A percentile compares a stretch with the other conserved stretches of the same genome.
phyloP scores from a whole-genome alignment of 2,888 invertebrate species.

The Epirrita christyi region DNA sequence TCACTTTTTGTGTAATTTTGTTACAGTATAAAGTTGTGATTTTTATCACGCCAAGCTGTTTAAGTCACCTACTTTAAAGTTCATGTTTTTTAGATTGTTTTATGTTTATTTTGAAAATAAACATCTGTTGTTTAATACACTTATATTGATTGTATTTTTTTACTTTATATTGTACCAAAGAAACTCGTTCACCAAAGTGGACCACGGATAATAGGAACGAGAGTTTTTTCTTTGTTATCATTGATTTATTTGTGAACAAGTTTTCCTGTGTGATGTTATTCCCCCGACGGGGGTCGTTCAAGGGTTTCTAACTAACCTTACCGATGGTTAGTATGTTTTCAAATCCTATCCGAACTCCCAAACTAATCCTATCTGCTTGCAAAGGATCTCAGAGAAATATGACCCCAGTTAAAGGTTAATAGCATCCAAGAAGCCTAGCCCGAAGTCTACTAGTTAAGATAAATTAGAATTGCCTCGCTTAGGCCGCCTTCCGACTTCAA shows the following conservation, averaged over 20 bases:
- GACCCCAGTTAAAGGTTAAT: constrained; percentile 22
- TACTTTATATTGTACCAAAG: not conserved
- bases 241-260: no score
- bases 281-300: no score
- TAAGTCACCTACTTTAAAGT: constrained; percentile 21
- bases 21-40: constrained; percentile 24
- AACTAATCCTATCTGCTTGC: constrained; percentile 6
- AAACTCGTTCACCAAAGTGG: not conserved
- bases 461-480: constrained; percentile 23
- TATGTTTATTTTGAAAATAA: not conserved
- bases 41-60: constrained; percentile 24
- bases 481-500: constrained; percentile 8
- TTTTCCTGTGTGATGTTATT: no score
- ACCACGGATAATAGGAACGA: not conserved
- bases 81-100: not conserved
- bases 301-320: no score
- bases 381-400: constrained; percentile 16
- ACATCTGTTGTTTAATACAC: not conserved
- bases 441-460: constrained; percentile 15
- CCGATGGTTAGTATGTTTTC: not conserved
- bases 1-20: constrained; percentile 35
- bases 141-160: no score
- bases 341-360: constrained; percentile 2
- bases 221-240: no score
- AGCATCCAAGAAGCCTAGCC: constrained; percentile 17